A percentile compares a stretch with the other conserved stretches of the same genome.
These are phyloP conservation scores for Augiades crinisus DNA, from an alignment of 2,888 invertebrate genomes.

Conservation along the genomic window DNA sequence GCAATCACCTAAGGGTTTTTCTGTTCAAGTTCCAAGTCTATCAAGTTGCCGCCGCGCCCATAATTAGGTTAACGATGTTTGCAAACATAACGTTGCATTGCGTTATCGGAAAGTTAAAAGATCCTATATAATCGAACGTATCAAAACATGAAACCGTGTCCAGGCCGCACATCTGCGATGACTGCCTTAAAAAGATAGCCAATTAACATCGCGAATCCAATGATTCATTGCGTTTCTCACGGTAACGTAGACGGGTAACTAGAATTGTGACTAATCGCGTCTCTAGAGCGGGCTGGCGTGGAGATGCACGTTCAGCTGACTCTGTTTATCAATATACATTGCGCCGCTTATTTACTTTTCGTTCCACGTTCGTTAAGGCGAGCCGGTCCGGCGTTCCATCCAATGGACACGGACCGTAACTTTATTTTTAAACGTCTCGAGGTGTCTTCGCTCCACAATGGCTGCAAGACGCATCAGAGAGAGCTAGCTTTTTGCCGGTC, in stretches of 20 bases:
- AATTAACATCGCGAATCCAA: constrained; percentile 42
- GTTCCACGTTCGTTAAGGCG: constrained; percentile 13
- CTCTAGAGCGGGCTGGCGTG: constrained; percentile 35
- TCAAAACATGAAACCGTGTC: constrained; percentile 29
- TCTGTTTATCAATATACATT: constrained; percentile 27
- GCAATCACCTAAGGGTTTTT: constrained; percentile 17
- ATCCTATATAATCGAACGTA: constrained; percentile 18
- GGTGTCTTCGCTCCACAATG: constrained; percentile 33
- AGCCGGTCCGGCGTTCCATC: constrained; percentile 6
- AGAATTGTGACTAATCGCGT: constrained; percentile 59
- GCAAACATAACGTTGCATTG: constrained; percentile 30
- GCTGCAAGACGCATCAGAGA: constrained; percentile 40
- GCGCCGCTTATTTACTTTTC: constrained; percentile 10
- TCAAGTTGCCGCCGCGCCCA: constrained; percentile 22
- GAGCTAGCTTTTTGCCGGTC: constrained; percentile 39
- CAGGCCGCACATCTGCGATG: constrained; percentile 24
- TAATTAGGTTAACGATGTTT: constrained; percentile 35
- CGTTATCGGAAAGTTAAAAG: constrained; percentile 31
- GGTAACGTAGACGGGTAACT: constrained; percentile 47
- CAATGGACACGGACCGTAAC: constrained; percentile 9
- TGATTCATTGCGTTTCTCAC: constrained; percentile 61
- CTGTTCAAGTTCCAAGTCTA: not conserved
- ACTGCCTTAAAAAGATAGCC: constrained; percentile 31
- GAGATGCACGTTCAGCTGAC: constrained; percentile 31
- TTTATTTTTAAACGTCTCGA: constrained; percentile 19